Base-by-base conservation (phyloP, 2,797 vertebrate species). In the Xyrichtys novacula region DNA sequence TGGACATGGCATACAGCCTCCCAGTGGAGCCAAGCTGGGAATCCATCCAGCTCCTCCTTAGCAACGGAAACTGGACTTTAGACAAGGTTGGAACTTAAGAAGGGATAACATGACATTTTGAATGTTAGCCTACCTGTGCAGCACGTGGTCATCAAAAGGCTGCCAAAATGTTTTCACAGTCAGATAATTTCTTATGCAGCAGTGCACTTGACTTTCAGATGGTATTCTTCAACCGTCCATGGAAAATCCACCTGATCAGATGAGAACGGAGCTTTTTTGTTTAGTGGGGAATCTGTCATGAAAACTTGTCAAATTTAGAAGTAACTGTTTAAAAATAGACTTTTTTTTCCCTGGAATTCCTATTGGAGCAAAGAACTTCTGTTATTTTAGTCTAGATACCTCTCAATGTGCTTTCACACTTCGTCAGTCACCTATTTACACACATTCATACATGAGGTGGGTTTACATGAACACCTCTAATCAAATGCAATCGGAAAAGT, bases 1-100 rank as follows among this genome's bases (percentile, higher is more conserved):
- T 84, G 77, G 85, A 88, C 77, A 74, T 34, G 65, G 42, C 71
- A 39, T 68, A 77, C 76, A 83, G 57, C 39, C 58, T 86, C 61
- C 78, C 53, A 69, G 66, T 36, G 49, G 63, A 85, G 69, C 44
- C 52, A 50, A 69, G 44, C 74, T 70, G 67, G 81, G 76, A 79
- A 66, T 48, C 42, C 31, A 31, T 74, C 76, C 76, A 84, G 57
- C 57, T 52, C 43, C 70, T 55, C 59, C 57, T 66, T 23, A 62
- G 47, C 22, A 52, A 47, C 49, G 58, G 57, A 74, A 74, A 63
- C 57, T 29, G 63, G 44, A 58, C 49, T 60, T 66, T 39, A 47
- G 70, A 76, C 49, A 32, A 67, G 64, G 60, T 39, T 63, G 43
- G 38, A 55, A 56, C 54, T 62, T 57, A 43, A 59, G 23, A 58